Evolutionary conservation across 2,888 invertebrate species (phyloP).

Genomic region (Leptinotarsa tumamoca): DNA sequence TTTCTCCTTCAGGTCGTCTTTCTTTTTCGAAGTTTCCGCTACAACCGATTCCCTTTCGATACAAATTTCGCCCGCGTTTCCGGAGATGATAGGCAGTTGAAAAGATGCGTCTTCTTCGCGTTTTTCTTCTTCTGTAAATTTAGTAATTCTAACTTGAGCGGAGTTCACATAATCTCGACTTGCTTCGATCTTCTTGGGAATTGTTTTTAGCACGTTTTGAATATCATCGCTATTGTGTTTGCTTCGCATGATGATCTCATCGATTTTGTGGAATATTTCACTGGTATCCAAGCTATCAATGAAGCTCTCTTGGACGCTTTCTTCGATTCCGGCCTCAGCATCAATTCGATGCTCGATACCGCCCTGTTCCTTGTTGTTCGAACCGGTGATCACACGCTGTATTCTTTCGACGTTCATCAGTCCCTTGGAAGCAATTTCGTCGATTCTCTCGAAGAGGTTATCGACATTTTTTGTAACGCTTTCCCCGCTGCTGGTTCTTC

Average conservation of each 20-base stretch:
- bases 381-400: conserved; percentile 17
- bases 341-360: neutral
- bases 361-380: neutral
- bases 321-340: neutral
- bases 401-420: conserved; percentile 30
- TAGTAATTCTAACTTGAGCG: neutral
- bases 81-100: neutral
- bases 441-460: conserved; percentile 32
- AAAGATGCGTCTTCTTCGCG: neutral
- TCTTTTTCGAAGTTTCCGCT: neutral
- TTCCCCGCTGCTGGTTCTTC: conserved; percentile 22
- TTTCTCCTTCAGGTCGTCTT: neutral
- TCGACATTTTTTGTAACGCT: conserved; percentile 28
- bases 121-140: neutral
- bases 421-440: conserved; percentile 26
- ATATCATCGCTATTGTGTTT: conserved; percentile 15
- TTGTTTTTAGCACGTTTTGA: neutral
- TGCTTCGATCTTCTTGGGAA: neutral
- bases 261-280: conserved; percentile 8
- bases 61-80: neutral
- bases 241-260: conserved; percentile 5
- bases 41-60: neutral
- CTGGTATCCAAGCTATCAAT: neutral
- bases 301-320: neutral
- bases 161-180: neutral